These are phyloP conservation scores for Eulemur mongoz DNA, from an alignment of 2,797 vertebrate species.

Conservation along the genomic window DNA sequence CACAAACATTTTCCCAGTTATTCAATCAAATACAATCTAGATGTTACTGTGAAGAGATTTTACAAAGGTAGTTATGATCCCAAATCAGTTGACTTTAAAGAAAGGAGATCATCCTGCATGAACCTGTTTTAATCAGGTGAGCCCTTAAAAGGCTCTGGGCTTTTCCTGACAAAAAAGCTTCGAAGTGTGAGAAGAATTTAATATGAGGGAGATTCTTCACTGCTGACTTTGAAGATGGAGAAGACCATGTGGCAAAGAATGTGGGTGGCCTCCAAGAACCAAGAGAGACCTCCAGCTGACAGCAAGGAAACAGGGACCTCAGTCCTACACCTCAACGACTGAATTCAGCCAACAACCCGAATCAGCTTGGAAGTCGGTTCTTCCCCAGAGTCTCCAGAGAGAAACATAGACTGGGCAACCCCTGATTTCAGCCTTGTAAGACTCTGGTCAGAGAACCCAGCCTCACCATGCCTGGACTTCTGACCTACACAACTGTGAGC, in stretches of 20 bases:
- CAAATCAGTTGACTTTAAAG: background rate
- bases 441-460: background rate
- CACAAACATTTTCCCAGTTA: background rate
- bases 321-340: background rate
- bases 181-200: background rate
- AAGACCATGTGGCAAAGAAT: background rate
- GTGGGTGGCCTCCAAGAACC: background rate
- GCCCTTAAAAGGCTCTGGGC: background rate
- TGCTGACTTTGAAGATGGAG: background rate
- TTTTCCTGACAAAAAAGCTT: background rate
- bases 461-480: background rate
- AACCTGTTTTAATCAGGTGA: background rate
- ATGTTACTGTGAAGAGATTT: background rate
- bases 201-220: background rate
- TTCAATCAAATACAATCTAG: background rate
- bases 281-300: background rate
- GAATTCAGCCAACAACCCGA: background rate
- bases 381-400: background rate
- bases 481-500: background rate
- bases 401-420: background rate
- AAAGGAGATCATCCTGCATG: background rate
- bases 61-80: background rate
- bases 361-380: background rate
- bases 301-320: background rate
- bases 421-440: background rate